Percentiles rank a stretch among this genome's conserved stretches.
Evolutionary conservation across 2,888 invertebrate species (phyloP).

Genomic region (Ormyrus rosae): DNA sequence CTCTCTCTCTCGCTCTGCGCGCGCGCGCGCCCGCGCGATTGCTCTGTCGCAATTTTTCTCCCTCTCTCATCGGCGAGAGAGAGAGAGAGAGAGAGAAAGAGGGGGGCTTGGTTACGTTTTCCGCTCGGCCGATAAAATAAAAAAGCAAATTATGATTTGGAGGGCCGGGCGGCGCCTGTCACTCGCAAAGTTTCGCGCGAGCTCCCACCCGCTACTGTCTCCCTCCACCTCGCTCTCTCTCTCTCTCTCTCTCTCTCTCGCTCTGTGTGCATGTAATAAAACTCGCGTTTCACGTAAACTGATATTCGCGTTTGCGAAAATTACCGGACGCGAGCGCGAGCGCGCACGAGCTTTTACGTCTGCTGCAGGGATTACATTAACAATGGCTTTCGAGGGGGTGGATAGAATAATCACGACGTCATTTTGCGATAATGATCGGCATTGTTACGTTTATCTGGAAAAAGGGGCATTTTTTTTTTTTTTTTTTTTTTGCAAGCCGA

Average conservation of each 20-base stretch:
- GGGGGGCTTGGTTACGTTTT: constrained; percentile 53
- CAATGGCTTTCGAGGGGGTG: constrained; percentile 52
- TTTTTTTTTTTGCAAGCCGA: constrained; percentile 1
- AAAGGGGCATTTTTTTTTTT: not conserved
- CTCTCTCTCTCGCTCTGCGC: constrained; percentile 20
- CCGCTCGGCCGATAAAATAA: constrained; percentile 58
- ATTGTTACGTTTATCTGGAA: constrained; percentile 56
- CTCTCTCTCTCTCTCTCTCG: constrained; percentile 19
- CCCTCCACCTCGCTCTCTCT: not conserved
- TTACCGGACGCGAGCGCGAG: constrained; percentile 50
- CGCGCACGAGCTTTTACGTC: constrained; percentile 56
- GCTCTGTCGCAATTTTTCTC: constrained; percentile 56
- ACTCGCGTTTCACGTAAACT: constrained; percentile 58
- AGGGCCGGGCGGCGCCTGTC: constrained; percentile 57
- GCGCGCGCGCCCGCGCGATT: constrained; percentile 22
- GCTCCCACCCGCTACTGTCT: constrained; percentile 13
- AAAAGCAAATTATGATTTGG: constrained; percentile 58
- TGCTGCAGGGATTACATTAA: constrained; percentile 59
- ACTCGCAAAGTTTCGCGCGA: constrained; percentile 57
- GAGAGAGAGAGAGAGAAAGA: no score
- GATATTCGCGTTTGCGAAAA: constrained; percentile 58
- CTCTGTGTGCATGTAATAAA: constrained; percentile 53
- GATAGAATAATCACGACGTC: constrained; percentile 57
- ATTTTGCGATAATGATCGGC: constrained; percentile 58
- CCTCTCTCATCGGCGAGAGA: constrained; percentile 8